Percentiles rank a stretch among this genome's conserved stretches.
Conservation (phyloP, 2,797 vertebrate genomes). For the Malurus splendens region DNA sequence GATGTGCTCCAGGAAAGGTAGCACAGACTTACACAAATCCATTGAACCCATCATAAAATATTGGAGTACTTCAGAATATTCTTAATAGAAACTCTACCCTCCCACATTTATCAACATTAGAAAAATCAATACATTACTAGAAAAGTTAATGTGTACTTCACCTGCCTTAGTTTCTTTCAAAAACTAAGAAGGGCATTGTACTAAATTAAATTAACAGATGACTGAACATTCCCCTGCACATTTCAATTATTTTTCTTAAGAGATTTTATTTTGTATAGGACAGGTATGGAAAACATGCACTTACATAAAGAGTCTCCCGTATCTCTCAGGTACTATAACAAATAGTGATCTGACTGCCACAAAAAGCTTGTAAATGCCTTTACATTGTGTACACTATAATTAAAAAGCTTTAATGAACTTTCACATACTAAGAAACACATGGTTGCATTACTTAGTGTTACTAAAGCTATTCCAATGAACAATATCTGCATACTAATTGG, state of each 20-base stretch:
- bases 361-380: not conserved
- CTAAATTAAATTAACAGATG: not conserved
- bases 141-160: not conserved
- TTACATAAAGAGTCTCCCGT: not conserved
- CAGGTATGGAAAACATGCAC: not conserved
- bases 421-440: not conserved
- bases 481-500: not conserved
- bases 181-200: not conserved
- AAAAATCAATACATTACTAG: not conserved
- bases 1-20: not conserved
- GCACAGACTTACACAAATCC: not conserved
- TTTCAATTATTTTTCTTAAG: not conserved
- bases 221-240: not conserved
- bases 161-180: not conserved
- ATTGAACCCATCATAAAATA: not conserved
- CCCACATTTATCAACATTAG: slow-evolving; percentile 16
- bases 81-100: not conserved
- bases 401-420: not conserved
- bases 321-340: not conserved
- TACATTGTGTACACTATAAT: not conserved
- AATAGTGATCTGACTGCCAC: not conserved
- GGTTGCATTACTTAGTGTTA: not conserved
- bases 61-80: not conserved
- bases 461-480: not conserved
- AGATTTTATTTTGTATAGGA: not conserved